Evolutionary conservation across 2,797 vertebrate genomes (phyloP), one percentile per base, ranked within the genome.

Genomic region (Trachops cirrhosus): DNA sequence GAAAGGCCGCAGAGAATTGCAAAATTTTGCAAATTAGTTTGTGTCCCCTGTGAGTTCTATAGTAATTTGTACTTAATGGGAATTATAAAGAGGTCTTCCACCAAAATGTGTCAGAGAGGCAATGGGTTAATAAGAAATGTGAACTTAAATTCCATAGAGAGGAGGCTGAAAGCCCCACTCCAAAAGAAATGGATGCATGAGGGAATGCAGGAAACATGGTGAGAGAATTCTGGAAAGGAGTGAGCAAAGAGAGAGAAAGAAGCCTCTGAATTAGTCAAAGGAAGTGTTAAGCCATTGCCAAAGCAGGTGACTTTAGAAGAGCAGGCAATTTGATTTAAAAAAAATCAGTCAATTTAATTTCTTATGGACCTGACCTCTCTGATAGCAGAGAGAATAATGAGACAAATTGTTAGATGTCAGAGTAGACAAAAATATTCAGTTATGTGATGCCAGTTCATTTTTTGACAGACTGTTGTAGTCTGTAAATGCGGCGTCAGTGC

Each of bases 121-220:
- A 96, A 97, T 57, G 95, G 94, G 95, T 95, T 96, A 97, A 97
- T 97, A 96, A 89, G 96, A 96, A 95, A 92, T 18, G 52, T 97
- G 95, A 97, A 89, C 91, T 91, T 83, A 32, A 83, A 68, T 77
- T 75, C 94, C 88, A 67, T 1, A 39, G 88, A 90, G 77, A 97
- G 78, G 37, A 82, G 68, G 37, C 44, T 78, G 62, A 90, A 62
- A 93, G 19, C 37, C 46, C 59, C 50, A 59, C 22, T 84, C 41
- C 15, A 41, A 48, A 74, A 75, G 67, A 29, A 91, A 41, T 24
- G 46, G 32, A 75, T 67, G 15, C 59, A 7, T 11, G 78, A 93
- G 39, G 59, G 54, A 52, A 52, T 50, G 59, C 54, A 59, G 46
- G 46, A 52, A 50, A 67, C 39, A 64, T 34, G 29, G 37, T 34